Conservation (phyloP, 2,888 invertebrate genomes). For the Tipula vernalis region DNA sequence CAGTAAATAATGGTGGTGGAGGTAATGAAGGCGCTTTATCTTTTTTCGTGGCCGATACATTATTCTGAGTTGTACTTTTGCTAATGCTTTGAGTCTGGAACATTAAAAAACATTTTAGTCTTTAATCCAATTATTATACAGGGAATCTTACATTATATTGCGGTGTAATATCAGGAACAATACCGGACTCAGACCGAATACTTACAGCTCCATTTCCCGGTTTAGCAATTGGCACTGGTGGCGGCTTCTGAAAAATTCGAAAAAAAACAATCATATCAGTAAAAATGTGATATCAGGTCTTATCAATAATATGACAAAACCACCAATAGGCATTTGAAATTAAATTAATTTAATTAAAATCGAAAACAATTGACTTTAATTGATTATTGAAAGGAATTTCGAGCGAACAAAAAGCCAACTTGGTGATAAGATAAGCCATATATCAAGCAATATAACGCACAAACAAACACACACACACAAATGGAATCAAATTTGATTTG, state of each 20-base stretch:
- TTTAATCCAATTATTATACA: neutral
- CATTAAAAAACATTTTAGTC: neutral
- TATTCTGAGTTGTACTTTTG: neutral
- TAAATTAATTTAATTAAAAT: neutral
- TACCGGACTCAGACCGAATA: neutral
- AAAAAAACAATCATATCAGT: neutral
- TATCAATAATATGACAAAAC: neutral
- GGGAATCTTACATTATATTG: neutral
- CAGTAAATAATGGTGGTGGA: neutral
- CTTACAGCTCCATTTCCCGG: neutral
- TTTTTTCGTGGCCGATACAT: neutral
- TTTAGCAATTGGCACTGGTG: neutral
- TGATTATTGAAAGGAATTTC: neutral
- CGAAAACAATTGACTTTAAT: neutral
- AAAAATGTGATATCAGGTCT: neutral
- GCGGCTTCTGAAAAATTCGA: neutral
- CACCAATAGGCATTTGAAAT: neutral
- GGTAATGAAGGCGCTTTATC: neutral
- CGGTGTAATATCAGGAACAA: neutral
- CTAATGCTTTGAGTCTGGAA: neutral
- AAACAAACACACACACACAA: neutral
- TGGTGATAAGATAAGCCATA: neutral
- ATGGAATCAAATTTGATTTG: neutral
- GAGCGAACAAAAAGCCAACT: neutral
- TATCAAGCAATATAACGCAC: neutral